Evolutionary conservation across 2,113 vertebrate species (phyloP).

Genomic region (Irena cyanogastra): DNA sequence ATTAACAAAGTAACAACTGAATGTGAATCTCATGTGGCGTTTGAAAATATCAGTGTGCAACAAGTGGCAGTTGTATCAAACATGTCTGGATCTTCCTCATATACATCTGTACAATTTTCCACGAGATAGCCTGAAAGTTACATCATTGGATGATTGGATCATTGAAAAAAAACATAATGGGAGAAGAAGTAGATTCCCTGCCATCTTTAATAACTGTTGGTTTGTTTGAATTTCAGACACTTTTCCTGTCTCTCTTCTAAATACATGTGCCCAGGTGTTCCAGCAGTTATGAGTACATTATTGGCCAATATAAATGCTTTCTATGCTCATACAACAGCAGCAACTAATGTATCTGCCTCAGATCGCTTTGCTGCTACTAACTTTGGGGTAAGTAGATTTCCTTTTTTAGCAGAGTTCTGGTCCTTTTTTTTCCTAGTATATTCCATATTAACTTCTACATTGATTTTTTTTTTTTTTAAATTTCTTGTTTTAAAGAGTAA

Average conservation of each 20-base stretch:
- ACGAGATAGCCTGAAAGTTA: not conserved
- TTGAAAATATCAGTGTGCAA: not conserved
- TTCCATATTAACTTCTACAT: not conserved
- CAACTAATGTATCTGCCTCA: constrained; percentile 94
- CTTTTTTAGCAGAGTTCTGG: not conserved
- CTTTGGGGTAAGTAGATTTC: constrained; percentile 85
- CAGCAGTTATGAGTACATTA: constrained; percentile 95
- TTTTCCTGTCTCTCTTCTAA: constrained; percentile 97
- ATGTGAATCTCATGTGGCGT: not conserved
- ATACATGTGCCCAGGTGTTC: constrained; percentile 96
- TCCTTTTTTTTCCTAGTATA: not conserved
- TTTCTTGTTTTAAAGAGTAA: not conserved
- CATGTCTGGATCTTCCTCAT: not conserved
- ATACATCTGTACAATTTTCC: not conserved
- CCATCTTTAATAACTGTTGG: not conserved
- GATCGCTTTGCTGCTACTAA: constrained; percentile 96
- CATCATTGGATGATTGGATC: too few species aligned
- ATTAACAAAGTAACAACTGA: not conserved
- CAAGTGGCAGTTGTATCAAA: not conserved
- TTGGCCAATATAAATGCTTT: constrained; percentile 97
- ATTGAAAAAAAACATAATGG: too few species aligned
- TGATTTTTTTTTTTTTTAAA: not conserved
- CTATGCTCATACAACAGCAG: constrained; percentile 93
- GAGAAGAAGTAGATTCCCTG: not conserved
- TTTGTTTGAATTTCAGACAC: constrained; percentile 79